Conservation (phyloP, 2,888 invertebrate species). For the Amblyteles armatorius region DNA sequence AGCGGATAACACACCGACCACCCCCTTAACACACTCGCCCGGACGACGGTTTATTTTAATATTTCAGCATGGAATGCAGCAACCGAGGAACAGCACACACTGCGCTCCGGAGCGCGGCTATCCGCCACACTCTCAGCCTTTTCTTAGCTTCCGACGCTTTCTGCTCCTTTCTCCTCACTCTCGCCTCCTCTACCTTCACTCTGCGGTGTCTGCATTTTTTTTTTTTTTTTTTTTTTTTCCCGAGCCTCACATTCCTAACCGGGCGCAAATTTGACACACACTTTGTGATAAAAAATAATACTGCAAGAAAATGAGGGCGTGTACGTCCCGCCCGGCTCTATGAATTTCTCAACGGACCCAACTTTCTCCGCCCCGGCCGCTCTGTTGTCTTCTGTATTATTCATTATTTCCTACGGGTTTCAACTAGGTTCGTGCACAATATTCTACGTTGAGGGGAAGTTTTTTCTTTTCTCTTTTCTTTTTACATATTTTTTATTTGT, state of each 20-base stretch:
- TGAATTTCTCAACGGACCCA: conserved; percentile 17
- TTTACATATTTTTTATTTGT: background rate
- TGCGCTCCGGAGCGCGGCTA: conserved; percentile 16
- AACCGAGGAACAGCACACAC: conserved; percentile 37
- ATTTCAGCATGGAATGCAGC: conserved; percentile 63
- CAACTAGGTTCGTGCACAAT: background rate
- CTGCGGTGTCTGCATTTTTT: background rate
- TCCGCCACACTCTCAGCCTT: conserved; percentile 36
- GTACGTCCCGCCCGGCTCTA: background rate
- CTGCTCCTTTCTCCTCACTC: background rate
- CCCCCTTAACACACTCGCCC: conserved; percentile 61
- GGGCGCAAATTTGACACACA: conserved; percentile 18
- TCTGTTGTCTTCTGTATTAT: conserved; percentile 13
- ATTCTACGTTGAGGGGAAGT: background rate
- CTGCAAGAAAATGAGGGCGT: conserved; percentile 11
- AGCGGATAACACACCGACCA: conserved; percentile 34
- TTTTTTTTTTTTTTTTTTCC: conserved; percentile 17
- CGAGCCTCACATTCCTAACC: background rate
- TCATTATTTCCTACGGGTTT: conserved; percentile 12
- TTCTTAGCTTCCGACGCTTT: conserved; percentile 12
- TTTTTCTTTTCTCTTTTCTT: background rate
- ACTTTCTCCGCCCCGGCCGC: background rate
- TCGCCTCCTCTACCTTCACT: background rate
- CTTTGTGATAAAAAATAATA: conserved; percentile 3
- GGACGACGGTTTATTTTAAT: conserved; percentile 69